Conservation (phyloP, 2,888 invertebrate genomes). For the Anthrax anthrax region DNA sequence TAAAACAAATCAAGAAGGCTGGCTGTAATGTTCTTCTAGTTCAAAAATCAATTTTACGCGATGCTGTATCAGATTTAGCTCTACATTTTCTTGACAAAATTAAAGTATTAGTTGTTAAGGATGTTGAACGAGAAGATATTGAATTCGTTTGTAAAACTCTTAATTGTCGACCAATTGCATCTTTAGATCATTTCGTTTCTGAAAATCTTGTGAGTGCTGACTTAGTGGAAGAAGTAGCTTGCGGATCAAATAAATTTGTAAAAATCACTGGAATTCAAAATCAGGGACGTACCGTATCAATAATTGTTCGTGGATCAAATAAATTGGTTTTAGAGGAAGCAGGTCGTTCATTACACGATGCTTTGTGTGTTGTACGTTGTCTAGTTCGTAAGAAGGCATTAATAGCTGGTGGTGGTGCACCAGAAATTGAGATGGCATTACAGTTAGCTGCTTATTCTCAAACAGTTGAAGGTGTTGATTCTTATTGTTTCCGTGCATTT, state of each 20-base stretch:
- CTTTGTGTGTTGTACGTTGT: conserved; percentile 82
- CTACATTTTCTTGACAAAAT: conserved; percentile 97
- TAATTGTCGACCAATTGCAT: conserved; percentile 90
- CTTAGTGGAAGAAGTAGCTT: conserved; percentile 82
- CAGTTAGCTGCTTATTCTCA: conserved; percentile 69
- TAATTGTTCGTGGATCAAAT: conserved; percentile 75
- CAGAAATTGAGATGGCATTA: conserved; percentile 88
- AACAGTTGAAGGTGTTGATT: conserved; percentile 77
- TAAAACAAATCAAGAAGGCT: conserved; percentile 96
- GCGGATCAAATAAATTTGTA: conserved; percentile 79
- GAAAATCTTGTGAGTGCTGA: conserved; percentile 89
- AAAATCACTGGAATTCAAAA: conserved; percentile 81
- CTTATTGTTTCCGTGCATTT: conserved; percentile 89
- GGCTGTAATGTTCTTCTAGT: conserved; percentile 97
- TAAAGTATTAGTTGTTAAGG: conserved; percentile 96
- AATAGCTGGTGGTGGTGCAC: conserved; percentile 93
- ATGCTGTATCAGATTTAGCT: conserved; percentile 93
- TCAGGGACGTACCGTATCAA: conserved; percentile 81
- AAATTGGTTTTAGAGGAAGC: conserved; percentile 82
- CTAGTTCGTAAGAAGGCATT: conserved; percentile 85
- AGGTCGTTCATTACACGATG: conserved; percentile 84
- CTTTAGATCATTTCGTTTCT: conserved; percentile 91
- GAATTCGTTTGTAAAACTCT: conserved; percentile 94
- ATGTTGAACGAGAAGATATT: conserved; percentile 95
- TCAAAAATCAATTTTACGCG: conserved; percentile 67